phyloP scores from a whole-genome alignment of 2,113 vertebrate species.

The Rhinolophus ferrumequinum region DNA sequence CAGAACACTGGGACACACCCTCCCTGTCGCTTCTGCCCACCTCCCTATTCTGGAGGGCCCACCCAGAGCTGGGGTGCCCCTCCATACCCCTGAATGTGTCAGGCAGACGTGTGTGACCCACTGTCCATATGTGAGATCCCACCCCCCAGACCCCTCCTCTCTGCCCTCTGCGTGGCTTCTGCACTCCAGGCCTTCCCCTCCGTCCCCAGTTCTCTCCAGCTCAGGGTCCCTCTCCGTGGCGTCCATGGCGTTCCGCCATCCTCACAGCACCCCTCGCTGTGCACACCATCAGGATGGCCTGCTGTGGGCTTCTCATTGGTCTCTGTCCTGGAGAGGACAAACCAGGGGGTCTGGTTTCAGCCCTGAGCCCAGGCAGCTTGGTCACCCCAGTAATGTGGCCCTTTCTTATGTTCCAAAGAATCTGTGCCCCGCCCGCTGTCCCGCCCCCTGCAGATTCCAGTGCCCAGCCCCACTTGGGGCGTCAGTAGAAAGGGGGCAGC shows the following conservation, averaged over 20 bases:
- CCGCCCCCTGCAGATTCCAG: not conserved
- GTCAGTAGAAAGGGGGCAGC: not conserved
- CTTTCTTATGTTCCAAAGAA: not conserved
- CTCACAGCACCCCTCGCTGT: not conserved
- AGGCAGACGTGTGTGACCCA: not conserved
- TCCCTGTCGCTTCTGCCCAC: not conserved
- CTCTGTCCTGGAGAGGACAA: not conserved
- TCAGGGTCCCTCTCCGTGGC: not conserved
- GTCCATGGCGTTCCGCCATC: not conserved
- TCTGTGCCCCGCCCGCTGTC: not conserved
- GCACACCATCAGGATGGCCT: not conserved
- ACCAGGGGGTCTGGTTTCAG: not conserved
- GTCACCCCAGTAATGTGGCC: not conserved
- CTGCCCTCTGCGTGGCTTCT: not conserved
- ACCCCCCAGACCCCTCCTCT: not conserved
- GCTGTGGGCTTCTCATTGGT: not conserved
- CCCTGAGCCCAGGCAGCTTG: not conserved
- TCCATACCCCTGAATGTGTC: not conserved
- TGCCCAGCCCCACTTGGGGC: not conserved
- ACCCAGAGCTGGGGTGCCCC: not conserved
- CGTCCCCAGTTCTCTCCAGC: not conserved
- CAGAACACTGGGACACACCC: fast-evolving
- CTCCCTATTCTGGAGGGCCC: no score
- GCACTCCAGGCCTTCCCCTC: no score
- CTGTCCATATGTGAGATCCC: not conserved